Conservation (phyloP, 2,797 vertebrate genomes). For the Poecilia velifera region DNA sequence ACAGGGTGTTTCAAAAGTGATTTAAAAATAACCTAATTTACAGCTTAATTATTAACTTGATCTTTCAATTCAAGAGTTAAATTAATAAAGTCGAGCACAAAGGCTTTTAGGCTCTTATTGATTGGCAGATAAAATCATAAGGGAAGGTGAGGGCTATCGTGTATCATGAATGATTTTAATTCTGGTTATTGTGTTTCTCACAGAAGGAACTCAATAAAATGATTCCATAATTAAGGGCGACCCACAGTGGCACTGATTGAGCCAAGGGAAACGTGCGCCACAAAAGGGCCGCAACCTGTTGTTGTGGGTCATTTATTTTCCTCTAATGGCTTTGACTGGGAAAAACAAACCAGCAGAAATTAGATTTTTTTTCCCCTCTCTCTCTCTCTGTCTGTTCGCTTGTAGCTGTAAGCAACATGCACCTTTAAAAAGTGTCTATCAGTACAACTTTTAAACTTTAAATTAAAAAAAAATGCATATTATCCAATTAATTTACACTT, state of each 20-base stretch:
- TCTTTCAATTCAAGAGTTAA: conserved; percentile 32
- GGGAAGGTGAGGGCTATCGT: conserved; percentile 32
- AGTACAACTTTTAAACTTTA: neutral
- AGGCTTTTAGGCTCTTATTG: conserved; percentile 35
- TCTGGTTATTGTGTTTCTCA: conserved; percentile 31
- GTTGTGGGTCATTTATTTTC: conserved; percentile 28
- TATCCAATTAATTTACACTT: neutral
- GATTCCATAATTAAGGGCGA: conserved; percentile 37
- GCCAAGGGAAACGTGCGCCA: neutral
- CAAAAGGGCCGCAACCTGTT: conserved; percentile 17
- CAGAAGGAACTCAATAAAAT: conserved; percentile 35
- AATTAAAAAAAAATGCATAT: neutral
- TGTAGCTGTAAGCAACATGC: neutral
- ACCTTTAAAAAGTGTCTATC: neutral
- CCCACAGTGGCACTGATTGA: conserved; percentile 25
- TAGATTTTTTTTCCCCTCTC: neutral
- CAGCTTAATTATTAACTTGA: conserved; percentile 20
- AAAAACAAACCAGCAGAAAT: neutral
- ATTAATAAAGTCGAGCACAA: conserved; percentile 31
- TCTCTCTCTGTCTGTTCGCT: neutral
- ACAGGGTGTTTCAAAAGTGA: neutral
- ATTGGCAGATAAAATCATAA: conserved; percentile 48
- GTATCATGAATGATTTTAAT: conserved; percentile 30
- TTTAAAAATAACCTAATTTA: conserved; percentile 18
- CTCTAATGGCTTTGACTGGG: neutral